Base-by-base conservation (phyloP, 2,113 vertebrate genomes). In the Chinchilla lanigera region DNA sequence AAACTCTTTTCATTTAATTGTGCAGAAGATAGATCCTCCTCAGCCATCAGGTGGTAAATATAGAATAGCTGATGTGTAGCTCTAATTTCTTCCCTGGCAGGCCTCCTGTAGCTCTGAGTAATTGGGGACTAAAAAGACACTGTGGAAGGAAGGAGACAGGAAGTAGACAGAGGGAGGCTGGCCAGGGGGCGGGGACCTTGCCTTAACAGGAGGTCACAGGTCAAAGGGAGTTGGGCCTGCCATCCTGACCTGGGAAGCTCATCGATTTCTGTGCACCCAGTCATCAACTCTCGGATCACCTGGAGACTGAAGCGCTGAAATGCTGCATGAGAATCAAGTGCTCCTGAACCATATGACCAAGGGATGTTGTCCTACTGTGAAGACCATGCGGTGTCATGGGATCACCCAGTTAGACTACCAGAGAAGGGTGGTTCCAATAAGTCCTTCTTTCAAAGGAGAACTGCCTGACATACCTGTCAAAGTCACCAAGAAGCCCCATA, bases 1-100 rank as follows among this genome's bases (percentile, higher is more conserved):
- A 98, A 98, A 98, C 97, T 97, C 98, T 98, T 98, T 98, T 98
- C 97, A 98, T 98, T 98, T 98, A 69, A 28, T 95, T 96, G 96
- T 96, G 95, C 88, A 82, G 56, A 93, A 97, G 97, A 98, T 97
- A 96, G 96, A 98, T 98, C 94, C 77, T 77, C 81, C 69, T 95
- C 65, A 52, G 88, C 87, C 95, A 3, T 95, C 89, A 96, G 97
- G 96, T 44, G 95, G 96, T 95, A 97, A 97, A 98, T 9, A 7
- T 94, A 95, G 94, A 98, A 98, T 11, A 91, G 95, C 86, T 97
- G 97, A 91, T 95, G 87, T 44, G 87, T 24, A 89, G 97, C 96
- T 96, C 96, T 97, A 44, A 98, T 97, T 97, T 97, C 92, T 95
- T 95, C 95, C 60, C 86, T 97, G 97, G 97, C 88, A 96, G 96